Evolutionary conservation across 2,797 vertebrate species (phyloP), one percentile per base, ranked within the genome.

Genomic region (Miichthys miiuy): DNA sequence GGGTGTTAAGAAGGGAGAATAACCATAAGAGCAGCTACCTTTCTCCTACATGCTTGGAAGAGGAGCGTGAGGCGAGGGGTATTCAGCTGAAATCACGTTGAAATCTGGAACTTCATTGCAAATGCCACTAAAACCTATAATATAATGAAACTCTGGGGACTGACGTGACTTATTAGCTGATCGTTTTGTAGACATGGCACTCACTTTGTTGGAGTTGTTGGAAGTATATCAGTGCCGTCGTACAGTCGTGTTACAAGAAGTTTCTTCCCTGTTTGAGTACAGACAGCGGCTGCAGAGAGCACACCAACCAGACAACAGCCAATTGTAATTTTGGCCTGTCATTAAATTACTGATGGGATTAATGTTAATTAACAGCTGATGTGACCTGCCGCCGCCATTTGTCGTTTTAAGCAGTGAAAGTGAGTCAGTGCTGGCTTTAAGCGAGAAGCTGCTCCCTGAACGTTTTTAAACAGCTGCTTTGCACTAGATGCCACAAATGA

Each of bases 361-460:
- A 57, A 23, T 6, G 12, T 62, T 75, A 54, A 71, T 67, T 67
- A 62, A 51, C 44, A 17, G 16, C 30, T 68, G 30, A 56, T 34
- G 65, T 74, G 58, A 64, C 34, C 62, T 12, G 55, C 18, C 4
- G 2, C 25, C 5, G 0, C 63, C 3, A 2, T 72, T 56, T 66
- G 56, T 81, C 50, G 50, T 51, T 50, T 58, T 11, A 64, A 64
- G 20, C 7, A 27, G 50, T 3, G 6, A 6, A 30, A 61, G 41
- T 1, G 10, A 38, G 41, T 54, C 54, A n/a, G 11, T 10, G 48
- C 51, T 1, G 6, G 13, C 48, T 47, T 8, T 48, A 64, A 44
- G 23, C 25, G 14, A 75, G 38, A 41, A n/a, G 38, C 66, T 68
- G 77, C 47, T 70, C 10, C 25, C 20, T 41, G 13, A 50, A 21